Evolutionary conservation across 2,797 vertebrate genomes (phyloP), one percentile per base, ranked within the genome.

Genomic region (Cottoperca gobio): DNA sequence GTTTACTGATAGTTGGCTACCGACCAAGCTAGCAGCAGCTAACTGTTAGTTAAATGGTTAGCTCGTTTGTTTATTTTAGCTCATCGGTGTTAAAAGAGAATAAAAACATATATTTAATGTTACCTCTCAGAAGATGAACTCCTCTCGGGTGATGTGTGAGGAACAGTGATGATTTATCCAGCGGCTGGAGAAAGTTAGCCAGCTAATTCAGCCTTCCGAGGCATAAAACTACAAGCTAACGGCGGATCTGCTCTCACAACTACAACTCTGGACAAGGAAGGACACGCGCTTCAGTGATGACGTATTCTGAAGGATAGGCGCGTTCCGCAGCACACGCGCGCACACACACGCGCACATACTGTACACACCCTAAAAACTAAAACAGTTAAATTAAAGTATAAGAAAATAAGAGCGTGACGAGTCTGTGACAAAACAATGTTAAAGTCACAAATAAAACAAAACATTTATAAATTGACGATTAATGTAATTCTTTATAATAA

Each of bases 201-300:
- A 16, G 88, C 82, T 85, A 83, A 49, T 61, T 76, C 75, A 83
- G 78, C 74, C 84, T 82, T 35, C 11, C 35, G 81, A 70, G 42
- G 78, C 48, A 40, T 33, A 70, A 53, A 71, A 89, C 86, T 86
- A 79, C 76, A 86, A 78, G 88, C 89, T 86, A 73, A 81, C 81
- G 70, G 19, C 52, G 24, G 35, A 8, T 31, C 53, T 13, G 79
- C 81, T 19, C 71, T 52, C 50, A 45, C 48, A 81, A 86, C 82
- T 86, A 87, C 88, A 89, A 86, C 78, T 86, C 73, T 61, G 40
- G 43, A 33, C 48, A n/a, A 71, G 81, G 88, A 73, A 33, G 71
- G n/a, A 8, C 68, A 57, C 76, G 71, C 74, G 45, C 82, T 14
- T 39, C 1, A 1, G 12, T 49, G 46, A 9, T 85, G 82, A 88